Base-by-base conservation (phyloP, 1,140 invertebrate genomes). In the Lordiphosa mommai region DNA sequence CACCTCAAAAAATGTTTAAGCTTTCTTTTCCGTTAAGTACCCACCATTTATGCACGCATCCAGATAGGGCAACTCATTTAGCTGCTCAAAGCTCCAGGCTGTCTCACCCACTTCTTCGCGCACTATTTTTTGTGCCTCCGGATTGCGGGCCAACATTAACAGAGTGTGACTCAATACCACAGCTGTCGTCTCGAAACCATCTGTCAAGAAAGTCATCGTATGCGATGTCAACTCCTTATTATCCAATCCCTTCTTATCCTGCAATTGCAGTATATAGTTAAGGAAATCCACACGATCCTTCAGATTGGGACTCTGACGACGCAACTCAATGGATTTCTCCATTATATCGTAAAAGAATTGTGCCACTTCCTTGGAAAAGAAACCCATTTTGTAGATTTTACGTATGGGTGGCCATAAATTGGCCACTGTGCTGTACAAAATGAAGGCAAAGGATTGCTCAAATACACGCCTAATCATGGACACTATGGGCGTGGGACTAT, bases 241-340 rank as follows among this genome's bases (percentile, higher is more conserved):
- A 9, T 58, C 17, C 2, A 86, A 20, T 0, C 66, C 55, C 51
- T 80, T 76, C 51, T 77, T 89, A 66, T 88, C 86, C 53, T 84
- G 79, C 48, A 89, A 33, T 13, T 84, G 48, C 7, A 89, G 48
- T 53, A 89, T 66, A 1, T 88, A 72, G 33, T 89, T 77, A n/a
- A 89, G 52, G 47, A 88, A 89, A 40, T 89, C 89, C n/a, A 77
- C 72, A 1, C 88, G 77, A 14, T 82, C 56, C 14, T 33, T 43
- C 10, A 38, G 40, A 7, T 10, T n/a, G 0, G 58, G 63, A 3
- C 61, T 52, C 3, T 61, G 40, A 3, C 66, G 69, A 1, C 89
- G 43, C 47, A 89, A 63, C 0, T 27, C 30, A 0, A 89, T 72
- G 13, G 76, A 68, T 1, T 61, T 53, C 4, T 56, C 16, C 58